phyloP scores from a whole-genome alignment of 1,140 invertebrate genomes.

The Temnothorax longispinosus region DNA sequence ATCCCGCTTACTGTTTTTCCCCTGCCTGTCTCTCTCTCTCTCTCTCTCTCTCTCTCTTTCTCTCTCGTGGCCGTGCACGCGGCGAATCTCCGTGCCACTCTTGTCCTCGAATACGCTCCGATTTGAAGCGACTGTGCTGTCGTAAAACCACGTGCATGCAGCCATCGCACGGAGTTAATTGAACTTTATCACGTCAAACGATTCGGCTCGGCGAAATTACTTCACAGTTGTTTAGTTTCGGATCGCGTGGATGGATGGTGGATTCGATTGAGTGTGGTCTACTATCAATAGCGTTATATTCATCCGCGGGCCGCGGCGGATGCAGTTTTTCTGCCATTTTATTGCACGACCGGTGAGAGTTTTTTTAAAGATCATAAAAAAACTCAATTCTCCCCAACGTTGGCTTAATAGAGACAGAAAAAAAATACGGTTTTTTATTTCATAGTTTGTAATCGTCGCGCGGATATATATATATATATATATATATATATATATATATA shows the following conservation, averaged over 20 bases:
- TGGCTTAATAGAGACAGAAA: background rate
- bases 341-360: background rate
- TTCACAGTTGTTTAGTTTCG: conserved; percentile 73
- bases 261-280: conserved; percentile 31
- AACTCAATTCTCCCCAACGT: background rate
- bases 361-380: conserved; percentile 40
- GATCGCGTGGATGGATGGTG: conserved; percentile 68
- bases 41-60: background rate
- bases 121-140: conserved; percentile 61
- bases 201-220: conserved; percentile 70
- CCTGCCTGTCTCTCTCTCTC: background rate
- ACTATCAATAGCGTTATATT: conserved; percentile 60
- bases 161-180: conserved; percentile 71
- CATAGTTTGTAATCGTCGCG: background rate
- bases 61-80: too few relatives aligned
- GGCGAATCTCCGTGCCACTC: background rate
- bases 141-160: conserved; percentile 37
- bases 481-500: background rate
- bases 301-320: conserved; percentile 4
- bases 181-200: conserved; percentile 75
- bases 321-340: conserved; percentile 56
- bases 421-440: conserved; percentile 23
- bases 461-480: background rate
- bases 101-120: conserved; percentile 41
- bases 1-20: conserved; percentile 48